These are phyloP conservation scores for Novumbra hubbsi DNA, from an alignment of 2,797 vertebrate species.

Conservation along the genomic window DNA sequence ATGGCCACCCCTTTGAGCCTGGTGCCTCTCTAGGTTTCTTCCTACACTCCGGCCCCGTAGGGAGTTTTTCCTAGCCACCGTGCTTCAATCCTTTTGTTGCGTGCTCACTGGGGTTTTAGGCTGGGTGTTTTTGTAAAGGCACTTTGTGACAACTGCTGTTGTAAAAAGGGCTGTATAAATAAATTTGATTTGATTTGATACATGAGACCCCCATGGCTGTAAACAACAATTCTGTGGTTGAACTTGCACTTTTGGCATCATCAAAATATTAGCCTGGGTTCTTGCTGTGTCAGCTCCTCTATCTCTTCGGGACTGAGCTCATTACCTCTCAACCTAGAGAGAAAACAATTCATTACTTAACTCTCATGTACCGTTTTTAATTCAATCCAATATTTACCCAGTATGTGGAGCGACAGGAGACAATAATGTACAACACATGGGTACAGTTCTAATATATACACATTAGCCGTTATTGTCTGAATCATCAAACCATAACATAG, in stretches of 20 bases:
- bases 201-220: neutral
- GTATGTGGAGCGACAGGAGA: neutral
- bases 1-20: no score
- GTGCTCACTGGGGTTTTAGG: no score
- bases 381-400: neutral
- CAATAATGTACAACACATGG: no score
- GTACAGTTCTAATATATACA: no score
- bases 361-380: conserved; percentile 1
- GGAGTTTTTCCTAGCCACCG: no score
- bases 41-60: no score
- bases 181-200: no score
- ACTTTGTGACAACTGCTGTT: no score
- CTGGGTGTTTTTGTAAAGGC: no score
- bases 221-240: neutral
- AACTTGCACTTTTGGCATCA: neutral
- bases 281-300: conserved; percentile 63
- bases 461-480: neutral
- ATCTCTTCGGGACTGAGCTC: conserved; percentile 71
- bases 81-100: no score
- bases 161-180: no score
- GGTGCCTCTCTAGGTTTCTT: no score
- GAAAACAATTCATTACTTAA: conserved; percentile 12
- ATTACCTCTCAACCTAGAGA: conserved; percentile 78
- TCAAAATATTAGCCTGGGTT: conserved; percentile 74
- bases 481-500: neutral